These are phyloP conservation scores for Xylota segnis DNA, from an alignment of 2,888 invertebrate genomes.

Conservation along the genomic window DNA sequence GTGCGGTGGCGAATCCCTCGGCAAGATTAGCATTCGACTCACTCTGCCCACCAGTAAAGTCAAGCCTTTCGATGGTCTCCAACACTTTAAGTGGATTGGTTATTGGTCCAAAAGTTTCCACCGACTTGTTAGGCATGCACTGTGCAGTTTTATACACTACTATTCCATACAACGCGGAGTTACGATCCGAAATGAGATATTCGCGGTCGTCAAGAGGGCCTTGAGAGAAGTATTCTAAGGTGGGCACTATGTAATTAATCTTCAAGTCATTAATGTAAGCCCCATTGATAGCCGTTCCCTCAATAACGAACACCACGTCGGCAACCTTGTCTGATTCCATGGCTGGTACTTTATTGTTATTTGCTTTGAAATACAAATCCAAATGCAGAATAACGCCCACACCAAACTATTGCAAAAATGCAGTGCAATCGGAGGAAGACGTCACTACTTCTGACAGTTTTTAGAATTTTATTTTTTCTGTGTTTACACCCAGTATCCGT, in stretches of 20 bases:
- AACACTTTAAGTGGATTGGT: conserved; percentile 92
- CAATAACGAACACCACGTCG: conserved; percentile 96
- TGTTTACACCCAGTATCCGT: too few species aligned
- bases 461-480: too few species aligned
- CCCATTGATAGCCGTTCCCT: conserved; percentile 95
- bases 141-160: conserved; percentile 95
- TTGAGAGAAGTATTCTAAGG: conserved; percentile 96
- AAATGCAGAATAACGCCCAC: too few species aligned
- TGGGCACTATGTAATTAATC: conserved; percentile 94
- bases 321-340: conserved; percentile 84
- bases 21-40: conserved; percentile 95
- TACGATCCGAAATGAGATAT: conserved; percentile 89
- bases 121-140: conserved; percentile 91
- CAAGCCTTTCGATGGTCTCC: conserved; percentile 91
- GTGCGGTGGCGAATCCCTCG: conserved; percentile 94
- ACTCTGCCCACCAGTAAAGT: conserved; percentile 95
- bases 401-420: too few species aligned
- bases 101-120: conserved; percentile 93
- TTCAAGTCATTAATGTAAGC: conserved; percentile 96
- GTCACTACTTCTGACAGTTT: too few species aligned
- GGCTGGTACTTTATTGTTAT: background rate
- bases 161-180: conserved; percentile 93
- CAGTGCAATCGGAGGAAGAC: too few species aligned
- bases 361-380: too few species aligned
- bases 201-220: conserved; percentile 94